Base-by-base conservation (phyloP, 2,888 invertebrate genomes). In the Crepidodera aurea region DNA sequence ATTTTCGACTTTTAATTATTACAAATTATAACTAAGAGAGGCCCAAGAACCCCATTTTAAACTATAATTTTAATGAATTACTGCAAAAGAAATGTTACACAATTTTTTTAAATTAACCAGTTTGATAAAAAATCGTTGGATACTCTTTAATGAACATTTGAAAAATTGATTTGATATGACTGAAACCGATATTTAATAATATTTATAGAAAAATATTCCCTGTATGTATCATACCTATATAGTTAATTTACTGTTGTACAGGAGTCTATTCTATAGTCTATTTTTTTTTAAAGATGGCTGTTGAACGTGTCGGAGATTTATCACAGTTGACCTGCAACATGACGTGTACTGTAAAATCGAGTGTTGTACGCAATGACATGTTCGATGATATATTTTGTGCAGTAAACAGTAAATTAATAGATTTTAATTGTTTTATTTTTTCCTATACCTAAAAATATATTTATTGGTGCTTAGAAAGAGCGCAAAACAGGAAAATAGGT, bases 371-470 rank as follows among this genome's bases (percentile, higher is more conserved):
- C 79, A 80, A 79, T 80, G 80, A 79, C 77, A 78, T 80, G 81
- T 80, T 79, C 77, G 78, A 80, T 79, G 79, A 81, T 81, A 81
- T 81, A 81, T 81, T 81, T 81, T 81, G 81, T 81, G 81, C 81
- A 81, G 81, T 81, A 81, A 81, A 81, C 76, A 77, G 76, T 80
- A 79, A 79, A 77, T 78, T 77, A 76, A 79, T 78, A 78, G 75
- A 75, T 48, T 54, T 37, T 25, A 6, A 32, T 42, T 40, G 56
- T 56, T 56, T 56, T 46, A 56, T 56, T 56, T 37, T 1, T 12
- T 13, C 16, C 16, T 13, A 3, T 4, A 44, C 44, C 44, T 16
- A n/a, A n/a, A n/a, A n/a, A n/a, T n/a, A n/a, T n/a, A 6, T 25
- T 25, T 6, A 25, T 25, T 25, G 6, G 6, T 25, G 6, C 25